Conservation (phyloP, 2,113 vertebrate species). For the Lagopus muta region DNA sequence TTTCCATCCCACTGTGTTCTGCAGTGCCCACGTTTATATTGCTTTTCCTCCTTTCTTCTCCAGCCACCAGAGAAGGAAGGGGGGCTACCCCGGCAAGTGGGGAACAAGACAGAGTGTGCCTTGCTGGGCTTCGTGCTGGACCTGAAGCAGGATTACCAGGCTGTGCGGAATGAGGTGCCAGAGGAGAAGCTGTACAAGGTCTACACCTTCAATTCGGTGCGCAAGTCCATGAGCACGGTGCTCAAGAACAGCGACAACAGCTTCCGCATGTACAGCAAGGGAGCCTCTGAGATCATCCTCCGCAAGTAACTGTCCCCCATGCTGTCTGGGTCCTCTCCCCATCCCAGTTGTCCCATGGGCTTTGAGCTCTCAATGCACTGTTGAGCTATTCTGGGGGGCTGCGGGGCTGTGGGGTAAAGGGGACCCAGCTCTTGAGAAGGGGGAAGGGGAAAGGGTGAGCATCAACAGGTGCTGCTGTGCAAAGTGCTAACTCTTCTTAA, state of each 20-base stretch:
- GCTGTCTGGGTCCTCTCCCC: fast-evolving
- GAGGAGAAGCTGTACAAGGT: conserved; percentile 97
- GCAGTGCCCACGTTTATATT: fast-evolving
- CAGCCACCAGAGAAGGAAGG: conserved; percentile 96
- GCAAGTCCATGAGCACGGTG: conserved; percentile 98
- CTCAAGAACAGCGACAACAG: conserved; percentile 81
- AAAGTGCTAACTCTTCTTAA: not conserved
- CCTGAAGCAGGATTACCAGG: conserved; percentile 93
- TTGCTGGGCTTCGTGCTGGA: conserved; percentile 92
- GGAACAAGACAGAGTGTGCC: conserved; percentile 96
- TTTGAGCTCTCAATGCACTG: fast-evolving
- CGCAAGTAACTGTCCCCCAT: conserved; percentile 85
- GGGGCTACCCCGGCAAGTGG: conserved; percentile 92
- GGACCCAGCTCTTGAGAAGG: fast-evolving
- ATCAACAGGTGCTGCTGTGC: fast-evolving
- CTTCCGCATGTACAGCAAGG: conserved; percentile 98
- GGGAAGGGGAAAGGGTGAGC: not conserved
- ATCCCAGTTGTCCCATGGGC: fast-evolving
- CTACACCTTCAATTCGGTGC: conserved; percentile 96
- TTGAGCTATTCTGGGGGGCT: not conserved
- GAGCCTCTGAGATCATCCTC: conserved; percentile 94
- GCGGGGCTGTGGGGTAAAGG: not conserved
- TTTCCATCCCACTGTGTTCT: not conserved
- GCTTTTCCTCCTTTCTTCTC: not conserved
- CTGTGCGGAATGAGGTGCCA: conserved; percentile 89